Evolutionary conservation across 2,113 vertebrate genomes (phyloP), one percentile per base, ranked within the genome.

Genomic region (Turdus rufiventris): DNA sequence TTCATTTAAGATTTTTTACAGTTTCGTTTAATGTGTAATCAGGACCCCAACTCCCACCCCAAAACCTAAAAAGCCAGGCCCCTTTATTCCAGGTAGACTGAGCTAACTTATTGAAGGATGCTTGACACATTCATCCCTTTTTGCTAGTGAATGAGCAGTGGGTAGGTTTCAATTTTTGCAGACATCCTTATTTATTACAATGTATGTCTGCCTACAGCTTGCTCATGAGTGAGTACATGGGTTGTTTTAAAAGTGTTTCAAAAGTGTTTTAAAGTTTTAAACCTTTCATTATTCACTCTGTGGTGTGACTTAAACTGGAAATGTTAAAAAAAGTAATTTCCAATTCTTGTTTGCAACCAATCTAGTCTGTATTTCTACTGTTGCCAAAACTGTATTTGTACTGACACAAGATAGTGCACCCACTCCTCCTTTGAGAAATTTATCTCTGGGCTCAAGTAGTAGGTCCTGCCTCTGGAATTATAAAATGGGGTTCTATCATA

Each of bases 1-100:
- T 82, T 91, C 26, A 12, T 56, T 43, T 48, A 40, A 62, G 9
- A 15, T 9, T 14, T 42, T 85, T 82, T 2, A 8, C n/a, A 28
- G 25, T 31, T 72, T 23, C 58, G 9, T 68, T 89, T 42, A 70
- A 24, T 28, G 26, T 15, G 10, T 42, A 70, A 78, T 56, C 43
- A 68, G 15, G 14, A 50, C 14, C 20, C 33, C 6, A 1, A 0
- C 1, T 3, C 11, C 7, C 4, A 7, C 2, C 5, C 15, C 31
- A n/a, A 45, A 67, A n/a, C 31, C 26, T 53, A 25, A 62, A 48
- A 74, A 54, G 2, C 8, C 33, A 66, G 71, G 2, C 13, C 48
- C 18, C 11, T 73, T 68, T 40, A 66, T 26, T 56, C 28, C n/a
- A 66, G 38, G 15, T 34, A 62, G n/a, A 54, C 21, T 11, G 28